A percentile compares a stretch with the other conserved stretches of the same genome.
Evolutionary conservation across 1,140 invertebrate species (phyloP).

Genomic region (Drosophila eugracilis): DNA sequence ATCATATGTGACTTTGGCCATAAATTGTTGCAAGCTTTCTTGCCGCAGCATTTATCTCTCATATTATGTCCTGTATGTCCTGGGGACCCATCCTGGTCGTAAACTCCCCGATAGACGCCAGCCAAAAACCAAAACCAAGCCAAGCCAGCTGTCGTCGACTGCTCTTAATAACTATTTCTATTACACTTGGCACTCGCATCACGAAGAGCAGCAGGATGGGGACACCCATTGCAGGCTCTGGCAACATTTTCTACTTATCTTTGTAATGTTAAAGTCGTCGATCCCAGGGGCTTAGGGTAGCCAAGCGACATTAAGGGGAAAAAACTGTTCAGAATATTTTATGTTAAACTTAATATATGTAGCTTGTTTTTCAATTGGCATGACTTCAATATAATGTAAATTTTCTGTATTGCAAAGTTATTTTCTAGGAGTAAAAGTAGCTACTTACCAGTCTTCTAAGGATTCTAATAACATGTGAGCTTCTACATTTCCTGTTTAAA

Average conservation of each 20-base stretch:
- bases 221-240: slow-evolving; percentile 48
- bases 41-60: slow-evolving; percentile 39
- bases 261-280: slow-evolving; percentile 26
- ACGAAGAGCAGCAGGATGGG: slow-evolving; percentile 45
- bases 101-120: slow-evolving; percentile 66
- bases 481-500: no score
- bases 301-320: slow-evolving; percentile 3
- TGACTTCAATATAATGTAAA: neutral
- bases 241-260: slow-evolving; percentile 75
- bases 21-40: slow-evolving; percentile 69
- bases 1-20: slow-evolving; percentile 62
- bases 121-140: slow-evolving; percentile 23
- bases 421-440: no score
- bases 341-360: no score
- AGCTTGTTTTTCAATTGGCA: neutral
- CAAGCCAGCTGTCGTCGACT: slow-evolving; percentile 47
- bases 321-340: neutral
- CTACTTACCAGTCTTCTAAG: no score
- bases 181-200: slow-evolving; percentile 74
- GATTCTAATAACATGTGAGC: neutral
- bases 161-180: slow-evolving; percentile 80
- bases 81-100: slow-evolving; percentile 35
- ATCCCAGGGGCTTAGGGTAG: slow-evolving; percentile 38
- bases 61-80: slow-evolving; percentile 36
- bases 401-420: neutral